Percentiles rank a stretch among this genome's conserved stretches.
Evolutionary conservation across 1,140 invertebrate genomes (phyloP).

Genomic region (Ericerus pela): DNA sequence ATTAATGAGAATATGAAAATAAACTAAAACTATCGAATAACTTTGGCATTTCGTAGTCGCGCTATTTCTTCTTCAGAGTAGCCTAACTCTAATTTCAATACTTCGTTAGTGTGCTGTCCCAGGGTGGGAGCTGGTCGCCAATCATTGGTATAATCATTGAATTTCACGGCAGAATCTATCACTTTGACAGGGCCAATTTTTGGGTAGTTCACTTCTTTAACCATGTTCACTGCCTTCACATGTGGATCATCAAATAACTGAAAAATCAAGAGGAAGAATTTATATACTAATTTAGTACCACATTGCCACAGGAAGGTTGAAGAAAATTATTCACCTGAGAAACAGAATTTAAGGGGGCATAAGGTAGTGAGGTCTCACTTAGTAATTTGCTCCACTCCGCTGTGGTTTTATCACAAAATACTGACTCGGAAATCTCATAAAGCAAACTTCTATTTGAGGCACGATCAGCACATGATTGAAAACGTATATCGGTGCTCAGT

Average conservation of each 20-base stretch:
- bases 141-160: conserved; percentile 51
- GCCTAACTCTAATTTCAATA: conserved; percentile 54
- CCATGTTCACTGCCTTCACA: conserved; percentile 53
- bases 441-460: conserved; percentile 61
- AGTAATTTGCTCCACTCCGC: conserved; percentile 63
- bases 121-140: conserved; percentile 63
- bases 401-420: conserved; percentile 50
- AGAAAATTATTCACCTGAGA: conserved; percentile 35
- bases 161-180: conserved; percentile 73
- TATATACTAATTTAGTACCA: background rate
- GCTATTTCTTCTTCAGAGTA: conserved; percentile 46
- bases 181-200: conserved; percentile 55
- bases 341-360: conserved; percentile 78
- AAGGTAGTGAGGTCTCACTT: conserved; percentile 60
- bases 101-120: conserved; percentile 71
- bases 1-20: no score
- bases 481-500: conserved; percentile 46
- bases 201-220: conserved; percentile 60
- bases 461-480: conserved; percentile 51
- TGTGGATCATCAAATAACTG: conserved; percentile 76
- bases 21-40: conserved; percentile 32
- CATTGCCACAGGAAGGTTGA: background rate
- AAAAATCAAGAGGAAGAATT: conserved; percentile 13
- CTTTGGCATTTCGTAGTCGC: conserved; percentile 35
- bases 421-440: conserved; percentile 41